Evolutionary conservation across 2,888 invertebrate species (phyloP).

Genomic region (Chironomus riparius): DNA sequence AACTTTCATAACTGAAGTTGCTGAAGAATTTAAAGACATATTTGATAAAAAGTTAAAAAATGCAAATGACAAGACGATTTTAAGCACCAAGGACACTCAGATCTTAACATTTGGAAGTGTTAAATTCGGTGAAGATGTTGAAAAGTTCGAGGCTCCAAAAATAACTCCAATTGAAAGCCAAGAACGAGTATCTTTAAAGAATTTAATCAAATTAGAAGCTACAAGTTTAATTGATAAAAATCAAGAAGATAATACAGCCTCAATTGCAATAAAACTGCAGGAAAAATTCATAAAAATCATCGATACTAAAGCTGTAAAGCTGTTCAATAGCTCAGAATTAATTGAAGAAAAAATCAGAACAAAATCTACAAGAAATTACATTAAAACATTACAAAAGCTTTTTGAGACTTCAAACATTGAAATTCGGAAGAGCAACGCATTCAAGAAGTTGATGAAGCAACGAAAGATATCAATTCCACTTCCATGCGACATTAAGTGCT

Average conservation of each 20-base stretch:
- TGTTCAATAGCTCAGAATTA: background rate
- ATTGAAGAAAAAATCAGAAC: background rate
- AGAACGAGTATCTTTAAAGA: too few relatives aligned
- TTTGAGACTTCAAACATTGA: background rate
- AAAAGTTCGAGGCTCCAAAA: background rate
- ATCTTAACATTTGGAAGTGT: background rate
- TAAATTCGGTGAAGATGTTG: background rate
- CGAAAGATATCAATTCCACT: background rate
- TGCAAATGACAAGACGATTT: too few relatives aligned
- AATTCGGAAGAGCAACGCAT: background rate
- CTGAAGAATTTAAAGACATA: background rate
- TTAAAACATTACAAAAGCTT: background rate
- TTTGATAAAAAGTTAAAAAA: too few relatives aligned
- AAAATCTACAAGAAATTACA: background rate
- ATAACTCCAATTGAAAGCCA: too few relatives aligned
- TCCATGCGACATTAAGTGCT: background rate
- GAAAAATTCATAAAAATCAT: background rate
- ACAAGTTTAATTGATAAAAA: too few relatives aligned
- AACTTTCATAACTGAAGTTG: background rate
- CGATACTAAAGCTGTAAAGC: background rate
- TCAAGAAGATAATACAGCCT: too few relatives aligned
- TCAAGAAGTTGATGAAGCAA: background rate
- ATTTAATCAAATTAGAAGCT: too few relatives aligned
- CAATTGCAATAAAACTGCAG: too few relatives aligned
- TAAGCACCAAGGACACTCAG: too few relatives aligned